Base-by-base conservation (phyloP, 2,113 vertebrate genomes). In the Turdus rufiventris region DNA sequence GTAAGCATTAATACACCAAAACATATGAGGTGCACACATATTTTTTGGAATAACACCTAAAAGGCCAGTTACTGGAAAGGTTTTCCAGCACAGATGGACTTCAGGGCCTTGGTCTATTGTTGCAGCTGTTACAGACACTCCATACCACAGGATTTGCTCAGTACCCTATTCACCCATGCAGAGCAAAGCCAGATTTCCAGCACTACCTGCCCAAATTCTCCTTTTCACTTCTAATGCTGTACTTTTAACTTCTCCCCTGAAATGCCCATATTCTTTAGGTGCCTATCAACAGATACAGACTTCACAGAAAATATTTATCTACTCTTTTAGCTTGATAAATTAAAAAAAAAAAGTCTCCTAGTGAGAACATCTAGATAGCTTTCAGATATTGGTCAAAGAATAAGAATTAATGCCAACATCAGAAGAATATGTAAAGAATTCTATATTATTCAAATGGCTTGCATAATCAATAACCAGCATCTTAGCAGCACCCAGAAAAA, bases 261-360 rank as follows among this genome's bases (percentile, higher is more conserved):
- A 74, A 54, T 11, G 7, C 9, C 15, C 9, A 5, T 60, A 24
- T 62, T 75, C 28, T 80, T 83, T 43, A 6, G 11, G 4, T 1
- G 0, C 61, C 42, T 2, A 0, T 70, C 34, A 57, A 34, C 14
- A 3, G 0, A 29, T 29, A 24, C 3, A 2, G 18, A 82, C 43
- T 67, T 72, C 12, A 43, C 10, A 58, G 29, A 48, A 80, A 70
- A 53, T 5, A 10, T 43, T 80, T n/a, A n/a, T 71, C 19, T 50
- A 29, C 12, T 78, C 42, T 6, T 76, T 63, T 25, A 58, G 4
- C 23, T 53, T 19, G 8, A 21, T 56, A 80, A 88, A 75, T 20
- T 15, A 1, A 57, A 77, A 58, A 58, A 45, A 53, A 33, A 38
- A 43, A 23, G 1, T 5, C 9, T 17, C 9, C 18, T 28, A 18